These are phyloP conservation scores for Ctenomys sociabilis DNA, from an alignment of 2,113 vertebrate genomes.

Conservation along the genomic window DNA sequence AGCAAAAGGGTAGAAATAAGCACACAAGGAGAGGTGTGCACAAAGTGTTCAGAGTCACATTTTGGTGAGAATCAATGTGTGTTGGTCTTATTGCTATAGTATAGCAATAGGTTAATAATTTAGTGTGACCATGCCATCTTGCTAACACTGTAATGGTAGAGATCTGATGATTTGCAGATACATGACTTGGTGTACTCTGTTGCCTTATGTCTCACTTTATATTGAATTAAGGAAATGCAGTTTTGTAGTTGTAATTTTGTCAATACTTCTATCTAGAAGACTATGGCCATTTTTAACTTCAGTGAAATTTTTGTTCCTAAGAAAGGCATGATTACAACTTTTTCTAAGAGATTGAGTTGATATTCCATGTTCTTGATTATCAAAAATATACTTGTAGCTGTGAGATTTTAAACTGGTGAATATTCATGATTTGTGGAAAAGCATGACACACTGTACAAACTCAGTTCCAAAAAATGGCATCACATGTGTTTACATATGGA, in stretches of 20 bases:
- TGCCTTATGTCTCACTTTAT: conserved; percentile 59
- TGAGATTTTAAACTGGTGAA: background rate
- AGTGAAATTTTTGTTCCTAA: conserved; percentile 42
- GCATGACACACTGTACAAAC: background rate
- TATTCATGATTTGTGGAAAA: conserved; percentile 51
- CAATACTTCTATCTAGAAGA: conserved; percentile 55
- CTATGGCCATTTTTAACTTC: conserved; percentile 59
- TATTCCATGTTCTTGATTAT: conserved; percentile 52
- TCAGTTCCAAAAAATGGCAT: background rate
- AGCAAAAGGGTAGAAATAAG: background rate
- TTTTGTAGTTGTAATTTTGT: conserved; percentile 51
- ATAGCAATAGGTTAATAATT: background rate
- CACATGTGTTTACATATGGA: background rate
- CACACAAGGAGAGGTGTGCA: background rate
- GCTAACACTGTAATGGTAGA: background rate
- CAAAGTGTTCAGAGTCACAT: background rate
- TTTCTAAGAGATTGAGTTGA: conserved; percentile 49
- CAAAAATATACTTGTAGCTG: background rate
- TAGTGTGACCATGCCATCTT: background rate
- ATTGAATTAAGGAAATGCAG: conserved; percentile 47
- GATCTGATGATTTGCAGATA: background rate
- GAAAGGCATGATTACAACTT: conserved; percentile 22
- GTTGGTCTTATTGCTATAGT: background rate
- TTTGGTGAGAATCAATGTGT: background rate
- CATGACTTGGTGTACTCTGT: background rate